A percentile compares a stretch with the other conserved stretches of the same genome.
phyloP scores from a whole-genome alignment of 2,888 invertebrate species.

The Ormyrus thymus region DNA sequence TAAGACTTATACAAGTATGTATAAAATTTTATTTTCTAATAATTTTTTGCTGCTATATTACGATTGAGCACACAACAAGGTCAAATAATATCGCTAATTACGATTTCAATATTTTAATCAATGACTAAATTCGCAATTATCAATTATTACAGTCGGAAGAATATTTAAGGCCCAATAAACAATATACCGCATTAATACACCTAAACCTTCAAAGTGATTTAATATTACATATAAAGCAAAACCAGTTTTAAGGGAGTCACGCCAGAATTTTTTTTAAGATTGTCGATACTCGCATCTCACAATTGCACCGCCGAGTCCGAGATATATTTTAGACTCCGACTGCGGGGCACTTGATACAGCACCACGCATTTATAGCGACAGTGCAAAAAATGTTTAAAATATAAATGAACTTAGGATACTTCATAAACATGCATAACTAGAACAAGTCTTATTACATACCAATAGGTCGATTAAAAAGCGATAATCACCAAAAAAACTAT shows the following conservation, averaged over 20 bases:
- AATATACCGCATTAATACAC: slow-evolving; percentile 19
- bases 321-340: not conserved
- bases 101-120: slow-evolving; percentile 28
- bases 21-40: not conserved
- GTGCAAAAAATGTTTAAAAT: slow-evolving; percentile 23
- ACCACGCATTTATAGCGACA: not conserved
- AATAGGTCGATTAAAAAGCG: slow-evolving; percentile 26
- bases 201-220: slow-evolving; percentile 14
- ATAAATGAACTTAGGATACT: slow-evolving; percentile 15
- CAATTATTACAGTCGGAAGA: not conserved
- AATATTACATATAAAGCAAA: not conserved
- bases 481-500: slow-evolving; percentile 21
- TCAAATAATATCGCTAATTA: slow-evolving; percentile 15
- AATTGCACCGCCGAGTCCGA: not conserved
- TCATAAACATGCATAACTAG: slow-evolving; percentile 7
- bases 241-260: not conserved
- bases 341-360: not conserved
- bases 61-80: not conserved
- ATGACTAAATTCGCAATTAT: slow-evolving; percentile 14
- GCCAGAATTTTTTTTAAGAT: slow-evolving; percentile 25
- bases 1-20: not conserved
- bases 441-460: slow-evolving; percentile 32
- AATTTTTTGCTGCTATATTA: slow-evolving; percentile 9
- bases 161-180: slow-evolving; percentile 20
- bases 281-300: slow-evolving; percentile 31